Percentiles rank a stretch among this genome's conserved stretches.
phyloP scores from a whole-genome alignment of 2,797 vertebrate genomes.

The Bufotes viridis region DNA sequence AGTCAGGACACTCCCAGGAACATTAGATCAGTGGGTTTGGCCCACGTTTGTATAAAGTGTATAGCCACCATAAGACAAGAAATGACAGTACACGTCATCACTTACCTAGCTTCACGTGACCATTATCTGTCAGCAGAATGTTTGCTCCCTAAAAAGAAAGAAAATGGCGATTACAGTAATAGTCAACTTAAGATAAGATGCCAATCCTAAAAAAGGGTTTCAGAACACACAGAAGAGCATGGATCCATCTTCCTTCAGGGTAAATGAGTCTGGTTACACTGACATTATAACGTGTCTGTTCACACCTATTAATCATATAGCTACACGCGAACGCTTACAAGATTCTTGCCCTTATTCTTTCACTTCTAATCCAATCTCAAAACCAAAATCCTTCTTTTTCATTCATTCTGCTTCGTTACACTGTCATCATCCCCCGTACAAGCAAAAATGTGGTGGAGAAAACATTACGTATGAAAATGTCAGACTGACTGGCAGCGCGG shows the following conservation, averaged over 20 bases:
- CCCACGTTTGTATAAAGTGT: neutral
- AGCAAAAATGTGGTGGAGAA: slow-evolving; percentile 27
- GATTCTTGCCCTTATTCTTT: slow-evolving; percentile 58
- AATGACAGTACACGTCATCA: slow-evolving; percentile 48
- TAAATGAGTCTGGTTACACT: neutral
- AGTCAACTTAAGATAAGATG: neutral
- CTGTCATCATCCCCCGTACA: slow-evolving; percentile 26
- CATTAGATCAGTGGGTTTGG: too few relatives aligned
- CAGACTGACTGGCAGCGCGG: slow-evolving; percentile 4
- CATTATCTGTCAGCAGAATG: slow-evolving; percentile 97
- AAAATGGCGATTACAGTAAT: neutral
- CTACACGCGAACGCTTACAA: slow-evolving; percentile 26
- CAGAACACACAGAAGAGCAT: neutral
- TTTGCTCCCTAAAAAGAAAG: slow-evolving; percentile 89
- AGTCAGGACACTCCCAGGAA: too few relatives aligned
- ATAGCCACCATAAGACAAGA: neutral
- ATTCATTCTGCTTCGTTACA: slow-evolving; percentile 52
- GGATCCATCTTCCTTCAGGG: slow-evolving; percentile 24
- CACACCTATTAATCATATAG: slow-evolving; percentile 49
- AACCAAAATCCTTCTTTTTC: slow-evolving; percentile 49
- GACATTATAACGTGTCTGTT: slow-evolving; percentile 32
- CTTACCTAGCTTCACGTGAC: slow-evolving; percentile 96
- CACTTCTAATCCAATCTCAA: slow-evolving; percentile 56
- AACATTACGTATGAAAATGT: slow-evolving; percentile 25
- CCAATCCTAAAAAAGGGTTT: neutral